phyloP scores from a whole-genome alignment of 2,888 invertebrate species.

The Meteorus cinctellus region DNA sequence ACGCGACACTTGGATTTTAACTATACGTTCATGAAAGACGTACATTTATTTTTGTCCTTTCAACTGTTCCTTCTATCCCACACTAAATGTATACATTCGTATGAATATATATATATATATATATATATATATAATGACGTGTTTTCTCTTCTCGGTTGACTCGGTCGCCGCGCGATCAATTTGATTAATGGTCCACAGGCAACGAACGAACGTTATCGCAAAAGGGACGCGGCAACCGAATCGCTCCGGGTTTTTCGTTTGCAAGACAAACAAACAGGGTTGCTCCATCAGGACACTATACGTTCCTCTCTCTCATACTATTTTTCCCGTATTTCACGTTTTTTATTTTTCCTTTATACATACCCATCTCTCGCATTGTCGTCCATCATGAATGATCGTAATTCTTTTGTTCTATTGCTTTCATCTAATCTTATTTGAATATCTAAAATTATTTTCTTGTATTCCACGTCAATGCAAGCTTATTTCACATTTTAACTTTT shows the following conservation, averaged over 20 bases:
- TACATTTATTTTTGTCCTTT: conserved; percentile 23
- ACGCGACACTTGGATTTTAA: conserved; percentile 48
- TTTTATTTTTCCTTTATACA: conserved; percentile 16
- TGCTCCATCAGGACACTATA: conserved; percentile 35
- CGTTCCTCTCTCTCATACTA: conserved; percentile 30
- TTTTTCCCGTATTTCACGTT: conserved; percentile 1
- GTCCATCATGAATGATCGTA: conserved; percentile 66
- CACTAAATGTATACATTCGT: neutral
- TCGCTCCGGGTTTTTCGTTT: conserved; percentile 56
- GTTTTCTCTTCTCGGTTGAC: conserved; percentile 45
- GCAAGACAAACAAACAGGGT: conserved; percentile 54
- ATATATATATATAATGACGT: neutral
- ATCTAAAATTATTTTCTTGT: conserved; percentile 50
- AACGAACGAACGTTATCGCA: conserved; percentile 60
- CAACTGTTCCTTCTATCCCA: conserved; percentile 31
- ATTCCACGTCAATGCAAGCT: conserved; percentile 32
- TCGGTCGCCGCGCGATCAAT: conserved; percentile 55
- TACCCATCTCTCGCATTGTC: neutral
- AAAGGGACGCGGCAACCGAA: conserved; percentile 54
- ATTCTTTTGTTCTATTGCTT: conserved; percentile 48
- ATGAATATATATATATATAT: conserved; percentile 1
- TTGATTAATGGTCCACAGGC: conserved; percentile 60
- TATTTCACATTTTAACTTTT: neutral
- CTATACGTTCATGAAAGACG: conserved; percentile 38
- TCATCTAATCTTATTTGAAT: conserved; percentile 41